These are phyloP conservation scores for Aspiorhynchus laticeps DNA, from an alignment of 2,113 vertebrate species.

Conservation along the genomic window DNA sequence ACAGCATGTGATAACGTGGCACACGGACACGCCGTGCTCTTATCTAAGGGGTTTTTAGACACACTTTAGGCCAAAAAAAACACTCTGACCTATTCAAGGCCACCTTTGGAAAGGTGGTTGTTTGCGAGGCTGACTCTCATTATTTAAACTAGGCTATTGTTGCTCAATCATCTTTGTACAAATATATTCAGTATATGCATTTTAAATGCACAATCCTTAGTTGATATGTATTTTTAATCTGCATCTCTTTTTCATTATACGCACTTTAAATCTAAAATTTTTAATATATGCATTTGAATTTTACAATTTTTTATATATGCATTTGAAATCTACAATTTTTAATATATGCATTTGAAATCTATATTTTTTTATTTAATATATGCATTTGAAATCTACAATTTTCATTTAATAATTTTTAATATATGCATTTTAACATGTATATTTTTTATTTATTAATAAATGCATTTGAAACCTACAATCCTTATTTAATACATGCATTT, in stretches of 20 bases:
- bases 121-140: not conserved
- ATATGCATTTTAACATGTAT: not conserved
- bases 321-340: not conserved
- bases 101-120: constrained; percentile 57
- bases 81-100: constrained; percentile 68
- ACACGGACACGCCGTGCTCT: constrained; percentile 61
- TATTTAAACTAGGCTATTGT: too few species aligned
- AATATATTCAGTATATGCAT: too few species aligned
- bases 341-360: not conserved
- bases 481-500: not conserved
- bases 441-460: not conserved
- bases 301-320: not conserved
- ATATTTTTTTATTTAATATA: not conserved
- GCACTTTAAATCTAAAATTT: not conserved
- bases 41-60: constrained; percentile 69
- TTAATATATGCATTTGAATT: not conserved
- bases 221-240: not conserved
- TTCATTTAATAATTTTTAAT: too few species aligned
- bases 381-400: not conserved
- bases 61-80: constrained; percentile 72
- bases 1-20: constrained; percentile 74
- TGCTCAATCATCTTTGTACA: too few species aligned
- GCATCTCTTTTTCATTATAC: not conserved
- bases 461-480: too few species aligned
- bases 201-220: too few species aligned